Conservation (phyloP, 2,888 invertebrate genomes). For the Palloptera scutellata region DNA sequence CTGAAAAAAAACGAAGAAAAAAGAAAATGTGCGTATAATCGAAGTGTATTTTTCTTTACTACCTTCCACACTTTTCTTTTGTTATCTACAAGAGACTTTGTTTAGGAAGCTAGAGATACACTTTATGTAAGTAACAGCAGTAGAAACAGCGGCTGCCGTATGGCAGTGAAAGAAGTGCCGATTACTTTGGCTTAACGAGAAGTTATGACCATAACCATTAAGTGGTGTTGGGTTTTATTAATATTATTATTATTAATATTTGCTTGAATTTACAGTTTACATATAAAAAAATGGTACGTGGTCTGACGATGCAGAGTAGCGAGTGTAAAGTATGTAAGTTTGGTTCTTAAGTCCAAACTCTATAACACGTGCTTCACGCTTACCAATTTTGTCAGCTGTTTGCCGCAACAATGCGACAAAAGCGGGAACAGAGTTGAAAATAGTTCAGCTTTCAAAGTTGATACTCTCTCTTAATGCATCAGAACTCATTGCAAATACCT, state of each 20-base stretch:
- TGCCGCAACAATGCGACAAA: too few relatives aligned
- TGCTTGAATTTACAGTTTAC: background rate
- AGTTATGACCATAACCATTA: conserved; percentile 52
- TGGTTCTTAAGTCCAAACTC: too few relatives aligned
- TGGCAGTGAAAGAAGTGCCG: conserved; percentile 50
- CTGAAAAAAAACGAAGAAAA: conserved; percentile 9
- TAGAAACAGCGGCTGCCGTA: conserved; percentile 1
- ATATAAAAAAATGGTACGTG: background rate
- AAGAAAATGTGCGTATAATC: conserved; percentile 20
- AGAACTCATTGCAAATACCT: too few relatives aligned
- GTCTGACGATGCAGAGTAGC: too few relatives aligned
- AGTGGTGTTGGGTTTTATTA: background rate
- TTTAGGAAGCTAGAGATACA: too few relatives aligned
- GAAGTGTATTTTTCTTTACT: conserved; percentile 22
- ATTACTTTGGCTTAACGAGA: conserved; percentile 59
- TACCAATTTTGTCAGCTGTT: too few relatives aligned
- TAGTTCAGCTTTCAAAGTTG: too few relatives aligned
- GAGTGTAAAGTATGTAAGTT: too few relatives aligned
- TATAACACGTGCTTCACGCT: too few relatives aligned
- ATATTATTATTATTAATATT: background rate
- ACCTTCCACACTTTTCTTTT: background rate
- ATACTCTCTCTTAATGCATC: too few relatives aligned
- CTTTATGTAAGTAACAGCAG: too few relatives aligned
- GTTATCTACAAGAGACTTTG: background rate
- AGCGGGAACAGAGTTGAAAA: too few relatives aligned